Base-by-base conservation (phyloP, 2,797 vertebrate species). In the Spinibarbus caldwelli region DNA sequence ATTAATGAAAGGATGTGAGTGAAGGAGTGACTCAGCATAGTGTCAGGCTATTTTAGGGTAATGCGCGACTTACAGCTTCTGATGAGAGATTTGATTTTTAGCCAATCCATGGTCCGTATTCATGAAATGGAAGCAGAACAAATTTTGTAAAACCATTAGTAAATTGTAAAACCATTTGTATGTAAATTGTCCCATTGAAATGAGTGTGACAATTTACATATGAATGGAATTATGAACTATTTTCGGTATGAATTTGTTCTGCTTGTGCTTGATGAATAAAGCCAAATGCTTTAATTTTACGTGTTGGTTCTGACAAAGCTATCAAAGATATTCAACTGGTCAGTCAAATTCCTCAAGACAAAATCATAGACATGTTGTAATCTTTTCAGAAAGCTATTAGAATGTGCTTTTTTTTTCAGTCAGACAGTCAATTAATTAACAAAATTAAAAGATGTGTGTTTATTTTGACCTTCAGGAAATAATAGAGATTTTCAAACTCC, bases 1-100 rank as follows among this genome's bases (percentile, higher is more conserved):
- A 80, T 85, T 84, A 87, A 84, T 73, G 67, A 89, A 80, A 83
- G 21, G 11, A 76, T 82, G 36, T 36, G 73, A 82, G 62, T 84
- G 26, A 38, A 75, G 9, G 70, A 75, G 43, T 75, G 81, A 83
- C 31, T 75, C 70, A 38, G 81, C 73, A 84, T 38, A 43, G 75
- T 36, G 26, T 43, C 26, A 59, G 54, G 64, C 34, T 84, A 70
- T 84, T 78, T 84, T 43, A 31, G 38, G 49, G 49, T 70, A 57
- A 62, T 78, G 3, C 6, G 23, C 71, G 66, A 84, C 49, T 72
- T 45, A n/a, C 2, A 29, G 38, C 4, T 38, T 72, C 19, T 21
- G 19, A 57, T 54, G 6, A 41, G 45, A 84, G n/a, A 38, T 68
- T 68, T n/a, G 82, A 67, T 77, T 41, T 66, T 36, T 41, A 57